Evolutionary conservation across 2,797 vertebrate species (phyloP), one percentile per base, ranked within the genome.

Genomic region (Neosalanx taihuensis): DNA sequence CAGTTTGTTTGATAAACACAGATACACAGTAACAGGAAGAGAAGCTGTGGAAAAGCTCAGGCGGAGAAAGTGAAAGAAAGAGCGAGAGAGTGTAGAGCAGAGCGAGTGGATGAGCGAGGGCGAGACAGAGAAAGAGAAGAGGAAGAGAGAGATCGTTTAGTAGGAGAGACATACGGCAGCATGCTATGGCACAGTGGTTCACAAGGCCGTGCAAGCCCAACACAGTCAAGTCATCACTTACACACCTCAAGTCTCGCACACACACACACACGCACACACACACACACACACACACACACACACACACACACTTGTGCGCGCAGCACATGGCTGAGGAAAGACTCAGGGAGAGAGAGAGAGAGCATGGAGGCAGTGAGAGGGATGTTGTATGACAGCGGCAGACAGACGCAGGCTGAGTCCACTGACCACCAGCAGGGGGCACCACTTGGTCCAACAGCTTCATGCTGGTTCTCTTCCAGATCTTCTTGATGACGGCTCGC

Each of bases 391-490:
- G 77, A 49, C 68, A 66, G 62, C 33, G 1, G 79, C 51, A 76
- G 62, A 75, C 51, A 76, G 63, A 79, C 60, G 63, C 31, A 76
- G 64, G 41, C 63, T n/a, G 33, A 53, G 82, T 61, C 51, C 84
- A 98, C 98, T 99, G 92, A 99, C 98, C 98, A 87, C 97, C 96
- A 92, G 98, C 96, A 49, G 98, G 98, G 83, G 98, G 98, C 76
- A 99, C 97, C 72, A 99, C 96, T 96, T 99, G 98, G 84, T 99
- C 98, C 72, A 99, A 92, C 10, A 99, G 92, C 76, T 99, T 99
- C 96, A 99, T 99, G 89, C 97, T 98, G 0, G 98, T 99, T 89
- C 97, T 94, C 89, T 99, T 99, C 97, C 97, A 99, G 80, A 99
- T 99, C 89, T 99, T 99, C 93, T 99, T 99, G 81, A 99, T 99